Base-by-base conservation (phyloP, 2,113 vertebrate species). In the Erythrolamprus reginae region DNA sequence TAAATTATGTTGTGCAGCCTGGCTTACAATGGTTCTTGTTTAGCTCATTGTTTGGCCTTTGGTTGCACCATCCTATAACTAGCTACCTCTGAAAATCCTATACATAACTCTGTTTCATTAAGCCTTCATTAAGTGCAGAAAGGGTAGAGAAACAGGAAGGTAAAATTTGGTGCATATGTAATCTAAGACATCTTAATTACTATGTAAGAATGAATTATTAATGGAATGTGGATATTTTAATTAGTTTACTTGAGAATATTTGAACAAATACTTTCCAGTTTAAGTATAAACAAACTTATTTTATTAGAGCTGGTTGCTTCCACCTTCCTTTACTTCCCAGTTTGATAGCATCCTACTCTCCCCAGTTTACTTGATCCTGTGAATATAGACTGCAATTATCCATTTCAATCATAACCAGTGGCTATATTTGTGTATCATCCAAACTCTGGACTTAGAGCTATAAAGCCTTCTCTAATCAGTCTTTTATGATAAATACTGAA, bases 401-500 rank as follows among this genome's bases (percentile, higher is more conserved):
- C 90, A 92, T 94, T 92, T 94, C 51, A 53, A 82, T 92, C 84
- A 55, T 90, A 51, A 93, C 92, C 91, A 88, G 90, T 52, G 85
- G 70, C 94, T 93, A 93, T 87, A 91, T 87, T 94, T 92, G 88
- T 33, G 1, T 0, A 0, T 53, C 55, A 82, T 87, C 88, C 91
- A 89, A 89, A 52, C 51, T 94, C 93, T 56, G 89, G 70, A 88
- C 61, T 91, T 24, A 92, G 89, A 92, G 52, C 93, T 90, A 42
- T 92, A 93, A 94, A 93, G 24, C 53, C 94, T 95, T 94, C 88
- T 95, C 95, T 95, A 93, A 92, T 87, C 91, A 88, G 93, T 92
- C 90, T 92, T 95, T 95, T 87, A 89, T 90, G 94, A 95, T 94
- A 94, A 94, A 96, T 91, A 92, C 93, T 91, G 92, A 92, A 95